These are phyloP conservation scores for Mesorhabditis spiculigera DNA, from an alignment of 2,888 invertebrate genomes.

Conservation along the genomic window DNA sequence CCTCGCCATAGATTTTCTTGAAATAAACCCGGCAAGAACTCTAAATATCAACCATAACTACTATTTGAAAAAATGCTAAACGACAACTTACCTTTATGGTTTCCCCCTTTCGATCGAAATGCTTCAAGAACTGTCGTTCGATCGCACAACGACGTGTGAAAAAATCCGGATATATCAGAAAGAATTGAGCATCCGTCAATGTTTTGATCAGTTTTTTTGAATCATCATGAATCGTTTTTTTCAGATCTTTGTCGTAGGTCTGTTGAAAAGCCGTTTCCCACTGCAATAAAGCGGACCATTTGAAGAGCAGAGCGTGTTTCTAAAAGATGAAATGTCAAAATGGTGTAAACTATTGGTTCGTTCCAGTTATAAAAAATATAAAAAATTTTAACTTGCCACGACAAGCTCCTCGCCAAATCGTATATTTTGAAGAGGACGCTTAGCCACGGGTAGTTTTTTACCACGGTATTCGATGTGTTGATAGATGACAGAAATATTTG, in stretches of 20 bases:
- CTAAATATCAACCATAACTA: constrained; percentile 20
- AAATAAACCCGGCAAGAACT: constrained; percentile 18
- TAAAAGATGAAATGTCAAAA: constrained; percentile 7
- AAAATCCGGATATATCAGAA: constrained; percentile 16
- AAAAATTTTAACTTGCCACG: not conserved
- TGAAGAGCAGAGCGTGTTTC: constrained; percentile 21
- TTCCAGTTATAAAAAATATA: constrained; percentile 7
- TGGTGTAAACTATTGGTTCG: constrained; percentile 4
- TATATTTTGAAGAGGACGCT: not conserved
- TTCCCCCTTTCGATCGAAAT: constrained; percentile 21
- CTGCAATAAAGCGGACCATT: constrained; percentile 18
- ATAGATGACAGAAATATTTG: not conserved
- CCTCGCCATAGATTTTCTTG: constrained; percentile 19
- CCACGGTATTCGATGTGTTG: not conserved
- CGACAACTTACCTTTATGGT: constrained; percentile 22
- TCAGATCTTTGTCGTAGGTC: constrained; percentile 14
- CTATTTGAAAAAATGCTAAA: constrained; percentile 18
- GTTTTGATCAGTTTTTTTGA: constrained; percentile 15
- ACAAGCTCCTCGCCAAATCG: not conserved
- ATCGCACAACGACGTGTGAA: constrained; percentile 14
- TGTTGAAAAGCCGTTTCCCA: constrained; percentile 21
- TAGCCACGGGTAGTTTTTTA: not conserved
- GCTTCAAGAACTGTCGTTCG: constrained; percentile 17
- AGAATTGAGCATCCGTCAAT: constrained; percentile 13
- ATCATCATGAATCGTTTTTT: constrained; percentile 21